phyloP scores from a whole-genome alignment of 2,888 invertebrate species.

The Amorpha juglandis region DNA sequence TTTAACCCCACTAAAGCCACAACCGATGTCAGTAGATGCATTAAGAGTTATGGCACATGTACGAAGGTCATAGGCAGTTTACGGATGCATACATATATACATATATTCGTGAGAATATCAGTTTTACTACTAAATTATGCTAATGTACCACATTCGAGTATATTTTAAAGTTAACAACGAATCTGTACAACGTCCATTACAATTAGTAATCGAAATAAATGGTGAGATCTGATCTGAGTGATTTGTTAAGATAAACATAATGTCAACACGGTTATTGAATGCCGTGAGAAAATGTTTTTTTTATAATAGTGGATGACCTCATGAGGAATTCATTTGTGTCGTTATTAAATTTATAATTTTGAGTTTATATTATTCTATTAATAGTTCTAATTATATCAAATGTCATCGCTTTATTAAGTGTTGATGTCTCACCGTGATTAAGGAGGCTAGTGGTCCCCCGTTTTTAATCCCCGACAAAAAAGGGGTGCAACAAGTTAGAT shows the following conservation, averaged over 20 bases:
- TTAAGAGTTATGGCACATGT: neutral
- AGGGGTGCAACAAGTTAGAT: too few relatives aligned
- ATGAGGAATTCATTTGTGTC: neutral
- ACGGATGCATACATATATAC: conserved; percentile 3
- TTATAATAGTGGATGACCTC: neutral
- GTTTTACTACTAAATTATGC: conserved; percentile 26
- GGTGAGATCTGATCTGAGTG: neutral
- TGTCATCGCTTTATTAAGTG: neutral
- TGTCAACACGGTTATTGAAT: neutral
- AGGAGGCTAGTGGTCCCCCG: too few relatives aligned
- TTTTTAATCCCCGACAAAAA: too few relatives aligned
- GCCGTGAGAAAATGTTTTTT: conserved; percentile 2
- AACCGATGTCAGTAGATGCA: neutral
- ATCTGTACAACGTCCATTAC: conserved; percentile 11
- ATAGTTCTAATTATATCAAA: neutral
- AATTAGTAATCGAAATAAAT: conserved; percentile 1
- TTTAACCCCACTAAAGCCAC: neutral
- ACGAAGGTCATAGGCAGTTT: neutral
- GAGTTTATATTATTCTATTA: neutral
- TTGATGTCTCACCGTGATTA: too few relatives aligned
- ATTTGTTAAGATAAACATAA: neutral
- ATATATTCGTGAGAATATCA: conserved; percentile 23
- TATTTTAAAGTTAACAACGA: conserved; percentile 4
- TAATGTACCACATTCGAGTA: neutral
- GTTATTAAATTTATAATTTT: neutral